Conservation (phyloP, 2,113 vertebrate species). For the Hippopotamus amphibius region DNA sequence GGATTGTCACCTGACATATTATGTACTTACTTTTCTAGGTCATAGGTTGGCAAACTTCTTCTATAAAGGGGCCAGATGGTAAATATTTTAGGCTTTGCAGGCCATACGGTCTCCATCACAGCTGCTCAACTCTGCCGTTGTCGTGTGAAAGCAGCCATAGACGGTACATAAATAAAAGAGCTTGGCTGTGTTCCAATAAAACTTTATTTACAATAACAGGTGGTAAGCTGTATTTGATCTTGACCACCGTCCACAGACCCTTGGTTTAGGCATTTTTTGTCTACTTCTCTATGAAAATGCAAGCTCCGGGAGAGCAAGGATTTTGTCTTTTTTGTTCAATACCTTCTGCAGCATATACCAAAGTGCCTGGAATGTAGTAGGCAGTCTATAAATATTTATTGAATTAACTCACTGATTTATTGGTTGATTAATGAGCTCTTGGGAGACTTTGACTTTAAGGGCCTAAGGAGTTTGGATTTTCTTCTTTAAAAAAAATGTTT, state of each 20-base stretch:
- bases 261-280: neutral
- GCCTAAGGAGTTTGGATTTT: conserved; percentile 54
- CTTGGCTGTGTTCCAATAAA: conserved; percentile 66
- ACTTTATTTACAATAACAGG: conserved; percentile 76
- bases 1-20: neutral
- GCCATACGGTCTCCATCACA: conserved; percentile 68
- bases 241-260: neutral
- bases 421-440: conserved; percentile 49
- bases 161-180: conserved; percentile 68
- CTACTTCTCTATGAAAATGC: neutral
- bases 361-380: neutral
- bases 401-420: conserved; percentile 14
- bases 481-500: conserved; percentile 66
- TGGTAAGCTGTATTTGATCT: neutral
- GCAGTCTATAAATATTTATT: conserved; percentile 40
- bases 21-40: conserved; percentile 44
- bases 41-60: conserved; percentile 55
- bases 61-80: conserved; percentile 63
- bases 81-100: conserved; percentile 72
- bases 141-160: conserved; percentile 51
- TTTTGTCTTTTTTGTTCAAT: neutral
- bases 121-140: conserved; percentile 34
- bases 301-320: neutral
- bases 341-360: neutral
- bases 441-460: conserved; percentile 42